Percentiles rank a stretch among this genome's conserved stretches.
Conservation (phyloP, 2,888 invertebrate species). For the Poecilus cupreus region DNA sequence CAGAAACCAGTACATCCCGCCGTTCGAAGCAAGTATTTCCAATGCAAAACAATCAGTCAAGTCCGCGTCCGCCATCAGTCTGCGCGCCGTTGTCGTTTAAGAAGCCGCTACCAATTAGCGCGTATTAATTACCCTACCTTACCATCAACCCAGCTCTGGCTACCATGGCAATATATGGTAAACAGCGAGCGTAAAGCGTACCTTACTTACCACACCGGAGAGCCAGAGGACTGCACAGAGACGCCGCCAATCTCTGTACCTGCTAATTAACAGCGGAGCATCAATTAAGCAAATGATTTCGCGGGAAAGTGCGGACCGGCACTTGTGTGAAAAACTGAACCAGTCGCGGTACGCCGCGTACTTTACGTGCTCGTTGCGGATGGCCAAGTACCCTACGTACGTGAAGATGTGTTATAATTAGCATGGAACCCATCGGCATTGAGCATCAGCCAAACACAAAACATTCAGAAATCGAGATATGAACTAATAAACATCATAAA, state of each 20-base stretch:
- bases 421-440: too few relatives aligned
- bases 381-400: too few relatives aligned
- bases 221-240: background rate
- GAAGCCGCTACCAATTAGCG: background rate
- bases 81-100: background rate
- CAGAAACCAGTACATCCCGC: too few relatives aligned
- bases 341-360: background rate
- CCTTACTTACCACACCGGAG: background rate
- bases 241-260: slow-evolving; percentile 9
- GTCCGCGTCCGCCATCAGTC: too few relatives aligned
- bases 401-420: background rate
- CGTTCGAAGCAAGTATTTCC: too few relatives aligned
- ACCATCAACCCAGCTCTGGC: background rate
- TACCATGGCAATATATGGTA: background rate
- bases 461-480: too few relatives aligned
- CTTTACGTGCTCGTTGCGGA: background rate
- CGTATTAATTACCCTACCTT: background rate
- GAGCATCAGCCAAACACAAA: background rate
- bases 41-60: too few relatives aligned
- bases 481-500: too few relatives aligned
- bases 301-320: slow-evolving; percentile 22
- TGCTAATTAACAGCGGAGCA: slow-evolving; percentile 14
- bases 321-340: slow-evolving; percentile 13
- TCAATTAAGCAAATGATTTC: slow-evolving; percentile 39
- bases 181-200: background rate